These are phyloP conservation scores for Philopedon plagiatum DNA, from an alignment of 2,888 invertebrate species.

Conservation along the genomic window DNA sequence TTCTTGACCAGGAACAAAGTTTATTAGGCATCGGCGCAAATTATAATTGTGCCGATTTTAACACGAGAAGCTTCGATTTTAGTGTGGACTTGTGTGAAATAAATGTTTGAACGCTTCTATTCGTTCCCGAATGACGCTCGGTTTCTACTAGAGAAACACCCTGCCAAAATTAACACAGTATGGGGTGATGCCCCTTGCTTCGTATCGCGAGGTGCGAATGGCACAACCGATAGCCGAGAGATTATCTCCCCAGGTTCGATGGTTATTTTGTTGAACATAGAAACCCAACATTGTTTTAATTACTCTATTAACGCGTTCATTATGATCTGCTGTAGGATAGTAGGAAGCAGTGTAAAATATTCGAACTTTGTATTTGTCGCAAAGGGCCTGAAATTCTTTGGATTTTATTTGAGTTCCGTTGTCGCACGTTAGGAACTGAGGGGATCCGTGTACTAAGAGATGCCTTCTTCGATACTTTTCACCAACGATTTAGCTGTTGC, in stretches of 20 bases:
- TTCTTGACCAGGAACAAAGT: background rate
- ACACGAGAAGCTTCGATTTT: background rate
- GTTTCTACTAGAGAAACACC: background rate
- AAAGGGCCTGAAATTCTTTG: constrained; percentile 24
- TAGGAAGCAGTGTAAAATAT: constrained; percentile 23
- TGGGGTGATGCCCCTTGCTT: constrained; percentile 49
- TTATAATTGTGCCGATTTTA: background rate
- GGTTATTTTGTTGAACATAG: constrained; percentile 10
- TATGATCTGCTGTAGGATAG: constrained; percentile 32
- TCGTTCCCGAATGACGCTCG: background rate
- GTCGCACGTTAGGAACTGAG: constrained; percentile 27
- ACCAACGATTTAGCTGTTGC: constrained; percentile 24
- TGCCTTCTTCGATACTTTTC: constrained; percentile 22
- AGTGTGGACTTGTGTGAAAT: background rate
- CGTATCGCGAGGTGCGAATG: constrained; percentile 45
- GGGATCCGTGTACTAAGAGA: constrained; percentile 20
- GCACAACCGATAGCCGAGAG: constrained; percentile 43
- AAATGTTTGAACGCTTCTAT: too few relatives aligned
- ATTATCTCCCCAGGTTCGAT: constrained; percentile 10
- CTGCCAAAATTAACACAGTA: constrained; percentile 45
- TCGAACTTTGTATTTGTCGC: constrained; percentile 10
- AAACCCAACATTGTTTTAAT: constrained; percentile 44
- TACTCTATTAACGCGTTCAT: constrained; percentile 42
- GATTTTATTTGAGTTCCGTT: constrained; percentile 32
- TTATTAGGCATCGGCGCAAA: constrained; percentile 7